Evolutionary conservation across 2,113 vertebrate genomes (phyloP).

Genomic region (Megaleporinus macrocephalus): DNA sequence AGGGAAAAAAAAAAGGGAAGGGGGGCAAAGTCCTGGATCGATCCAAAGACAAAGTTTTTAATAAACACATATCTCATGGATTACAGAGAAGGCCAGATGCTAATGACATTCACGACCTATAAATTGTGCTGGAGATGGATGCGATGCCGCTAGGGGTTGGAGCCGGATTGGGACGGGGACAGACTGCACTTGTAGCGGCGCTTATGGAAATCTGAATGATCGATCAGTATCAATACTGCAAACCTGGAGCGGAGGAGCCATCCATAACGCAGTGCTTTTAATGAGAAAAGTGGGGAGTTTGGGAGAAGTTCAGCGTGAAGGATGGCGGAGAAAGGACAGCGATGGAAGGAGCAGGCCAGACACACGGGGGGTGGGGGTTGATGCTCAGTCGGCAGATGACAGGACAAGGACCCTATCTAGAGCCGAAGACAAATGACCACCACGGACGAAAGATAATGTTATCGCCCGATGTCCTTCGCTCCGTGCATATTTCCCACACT

Average conservation of each 20-base stretch:
- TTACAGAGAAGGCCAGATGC: constrained; percentile 16
- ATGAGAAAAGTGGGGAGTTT: constrained; percentile 49
- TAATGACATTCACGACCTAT: constrained; percentile 51
- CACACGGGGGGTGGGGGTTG: constrained; percentile 12
- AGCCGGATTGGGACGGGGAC: background rate
- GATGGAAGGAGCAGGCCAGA: constrained; percentile 19
- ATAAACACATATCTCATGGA: constrained; percentile 59
- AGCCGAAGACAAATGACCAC: constrained; percentile 44
- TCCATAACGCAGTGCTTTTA: constrained; percentile 42
- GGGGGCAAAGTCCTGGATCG: constrained; percentile 13
- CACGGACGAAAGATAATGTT: constrained; percentile 28
- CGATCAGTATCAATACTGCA: constrained; percentile 51
- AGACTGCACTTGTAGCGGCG: constrained; percentile 3
- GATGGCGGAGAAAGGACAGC: constrained; percentile 23
- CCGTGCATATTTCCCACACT: background rate
- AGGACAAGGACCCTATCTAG: constrained; percentile 49
- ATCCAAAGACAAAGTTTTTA: constrained; percentile 52
- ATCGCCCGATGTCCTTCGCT: constrained; percentile 20
- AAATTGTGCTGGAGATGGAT: constrained; percentile 49
- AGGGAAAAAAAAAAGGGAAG: background rate
- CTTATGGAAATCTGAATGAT: constrained; percentile 54
- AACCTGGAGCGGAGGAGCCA: constrained; percentile 29
- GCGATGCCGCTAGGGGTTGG: constrained; percentile 33
- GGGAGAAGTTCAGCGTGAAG: constrained; percentile 34
- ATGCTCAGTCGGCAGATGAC: constrained; percentile 47